Percentiles rank a stretch among this genome's conserved stretches.
These are phyloP conservation scores for Ammodytes marinus DNA, from an alignment of 2,113 vertebrate genomes.

Conservation along the genomic window DNA sequence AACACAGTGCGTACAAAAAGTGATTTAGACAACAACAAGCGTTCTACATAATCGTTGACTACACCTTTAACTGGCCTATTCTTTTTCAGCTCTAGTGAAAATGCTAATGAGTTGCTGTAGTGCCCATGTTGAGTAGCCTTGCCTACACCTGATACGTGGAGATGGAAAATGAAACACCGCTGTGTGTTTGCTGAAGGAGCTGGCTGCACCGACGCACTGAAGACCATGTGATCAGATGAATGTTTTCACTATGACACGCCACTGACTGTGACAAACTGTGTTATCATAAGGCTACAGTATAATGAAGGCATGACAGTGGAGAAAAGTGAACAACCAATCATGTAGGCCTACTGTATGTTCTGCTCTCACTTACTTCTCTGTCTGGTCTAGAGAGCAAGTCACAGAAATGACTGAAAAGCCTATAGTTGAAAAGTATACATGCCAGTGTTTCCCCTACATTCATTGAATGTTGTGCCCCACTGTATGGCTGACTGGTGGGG, in stretches of 20 bases:
- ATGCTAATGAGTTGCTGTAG: background rate
- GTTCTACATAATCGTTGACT: too few relatives aligned
- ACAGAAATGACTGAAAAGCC: background rate
- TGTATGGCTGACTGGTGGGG: too few relatives aligned
- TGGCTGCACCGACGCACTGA: background rate
- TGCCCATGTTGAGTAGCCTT: background rate
- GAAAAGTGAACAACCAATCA: too few relatives aligned
- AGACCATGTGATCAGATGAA: conserved; percentile 34
- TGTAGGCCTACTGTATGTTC: background rate
- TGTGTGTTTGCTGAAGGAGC: background rate
- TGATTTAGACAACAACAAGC: too few relatives aligned
- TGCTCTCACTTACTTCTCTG: background rate
- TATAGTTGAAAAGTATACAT: background rate
- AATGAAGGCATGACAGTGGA: background rate
- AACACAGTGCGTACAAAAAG: too few relatives aligned
- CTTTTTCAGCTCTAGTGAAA: background rate
- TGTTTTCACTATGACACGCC: conserved; percentile 28
- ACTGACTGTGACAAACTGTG: too few relatives aligned
- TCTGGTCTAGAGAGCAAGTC: background rate
- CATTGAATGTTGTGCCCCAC: too few relatives aligned
- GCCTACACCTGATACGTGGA: conserved; percentile 9
- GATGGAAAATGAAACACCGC: background rate
- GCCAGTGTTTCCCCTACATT: background rate
- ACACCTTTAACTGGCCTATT: too few relatives aligned
- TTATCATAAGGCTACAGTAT: background rate